phyloP scores from a whole-genome alignment of 2,113 vertebrate species.

The Rutilus rutilus region DNA sequence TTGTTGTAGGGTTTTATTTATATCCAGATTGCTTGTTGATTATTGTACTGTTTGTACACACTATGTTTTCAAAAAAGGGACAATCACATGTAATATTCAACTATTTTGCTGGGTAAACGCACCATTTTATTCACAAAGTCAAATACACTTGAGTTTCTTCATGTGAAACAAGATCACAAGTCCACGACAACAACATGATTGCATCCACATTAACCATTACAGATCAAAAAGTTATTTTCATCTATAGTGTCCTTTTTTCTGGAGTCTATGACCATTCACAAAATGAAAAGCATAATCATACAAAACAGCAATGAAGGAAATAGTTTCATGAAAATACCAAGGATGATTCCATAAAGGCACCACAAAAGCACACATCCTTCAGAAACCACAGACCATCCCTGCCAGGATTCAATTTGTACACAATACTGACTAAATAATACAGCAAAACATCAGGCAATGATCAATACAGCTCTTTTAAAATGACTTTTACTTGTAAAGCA shows the following conservation, averaged over 20 bases:
- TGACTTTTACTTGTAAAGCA: background rate
- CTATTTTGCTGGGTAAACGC: background rate
- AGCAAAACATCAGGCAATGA: background rate
- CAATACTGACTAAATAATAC: background rate
- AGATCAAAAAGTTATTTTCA: background rate
- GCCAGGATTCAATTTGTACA: background rate
- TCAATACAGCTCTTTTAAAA: background rate
- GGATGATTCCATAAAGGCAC: background rate
- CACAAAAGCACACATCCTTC: background rate
- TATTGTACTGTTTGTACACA: background rate
- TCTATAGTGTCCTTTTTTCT: background rate
- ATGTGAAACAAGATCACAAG: conserved; percentile 10
- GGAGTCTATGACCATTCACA: background rate
- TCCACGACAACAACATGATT: conserved; percentile 3
- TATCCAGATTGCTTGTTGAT: background rate
- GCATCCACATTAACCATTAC: background rate
- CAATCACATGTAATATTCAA: background rate
- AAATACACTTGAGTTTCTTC: conserved; percentile 5
- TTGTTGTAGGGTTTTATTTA: background rate
- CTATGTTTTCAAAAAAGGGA: background rate
- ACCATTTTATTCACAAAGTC: conserved; percentile 42
- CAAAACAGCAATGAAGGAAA: background rate
- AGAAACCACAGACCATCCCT: background rate
- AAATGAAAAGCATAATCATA: background rate
- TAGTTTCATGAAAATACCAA: background rate